Base-by-base conservation (phyloP, 2,113 vertebrate genomes). In the Cephalopterus ornatus region DNA sequence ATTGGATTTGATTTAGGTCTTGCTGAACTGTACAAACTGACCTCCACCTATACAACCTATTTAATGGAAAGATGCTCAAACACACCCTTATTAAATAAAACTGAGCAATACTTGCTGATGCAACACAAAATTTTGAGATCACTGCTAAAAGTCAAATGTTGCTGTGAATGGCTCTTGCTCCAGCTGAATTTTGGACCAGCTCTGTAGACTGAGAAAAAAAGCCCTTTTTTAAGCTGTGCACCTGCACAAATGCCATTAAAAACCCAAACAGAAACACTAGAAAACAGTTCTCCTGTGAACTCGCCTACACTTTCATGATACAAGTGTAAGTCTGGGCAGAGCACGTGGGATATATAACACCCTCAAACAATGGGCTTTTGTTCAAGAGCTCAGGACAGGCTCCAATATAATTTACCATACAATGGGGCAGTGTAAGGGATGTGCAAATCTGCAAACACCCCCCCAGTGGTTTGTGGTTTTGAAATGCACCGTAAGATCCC, bases 281-380 rank as follows among this genome's bases (percentile, higher is more conserved):
- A 46, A 44, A 59, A 41, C 47, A 47, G 41, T 17, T 94, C 67
- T 88, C 46, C 8, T 3, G 32, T 6, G 26, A 90, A 33, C 50
- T 42, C 7, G 0, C 62, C 30, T 15, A 11, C 42, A 17, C 39
- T 90, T 70, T 16, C 70, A 16, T 42, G 92, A 47, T 20, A 71
- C 81, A 41, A 58, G 37, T 35, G 35, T 2, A 33, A 74, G 35
- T 88, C 50, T 9, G 27, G 80, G 89, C 78, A 3, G 39, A 66
- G 71, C 88, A 62, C 8, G 12, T 39, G 63, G 85, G 89, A 27
- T 50, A 35, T 67, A 6, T 44, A 50, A 93, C 76, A 87, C 86
- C 75, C 61, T 19, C n/a, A 19, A 14, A 97, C 97, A 97, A 97
- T 89, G 82, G 77, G 53, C 91, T 94, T 97, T 91, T 95, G 97